Base-by-base conservation (phyloP, 2,888 invertebrate genomes). In the Sarcophaga subvicina region DNA sequence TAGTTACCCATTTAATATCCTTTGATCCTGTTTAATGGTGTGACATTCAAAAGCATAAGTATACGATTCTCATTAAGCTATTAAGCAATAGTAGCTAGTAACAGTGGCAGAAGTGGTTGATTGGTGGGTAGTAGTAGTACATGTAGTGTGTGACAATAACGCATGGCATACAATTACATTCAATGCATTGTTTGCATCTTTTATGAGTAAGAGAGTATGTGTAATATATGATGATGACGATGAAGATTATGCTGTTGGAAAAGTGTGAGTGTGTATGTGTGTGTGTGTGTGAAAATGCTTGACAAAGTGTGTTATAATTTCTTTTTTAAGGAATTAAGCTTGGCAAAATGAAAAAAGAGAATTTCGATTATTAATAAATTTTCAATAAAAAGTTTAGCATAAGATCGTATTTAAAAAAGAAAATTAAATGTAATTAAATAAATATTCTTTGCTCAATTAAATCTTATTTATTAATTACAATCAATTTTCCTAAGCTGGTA, bases 331-430 rank as follows among this genome's bases (percentile, higher is more conserved):
- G 76, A 80, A 72, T 63, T 60, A 80, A 81, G 83, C 86, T 78
- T 86, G 45, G 77, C 76, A 27, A 78, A 69, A 83, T 78, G 70
- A 78, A 81, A 84, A 86, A 81, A 81, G 82, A 80, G 64, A 82
- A 84, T 78, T 73, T 67, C 45, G 2, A 14, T 79, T 69, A 84
- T 84, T 84, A 84, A 62, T 71, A 79, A 79, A 76, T 54, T 37
- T 25, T 2, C 59, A 77, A 69, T 47, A 37, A 22, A 63, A 66
- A 64, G 37, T 1, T 17, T 20, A 27, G 45, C 64, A 45, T 49
- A 73, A 64, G 4, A 62, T 66, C 20, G n/a, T 22, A 3, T 14
- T 37, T 2, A 71, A 78, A 54, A 4, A 54, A 14, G 5, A 54
- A 12, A 54, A 87, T 75, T 84, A 66, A 79, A 22, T 79, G 62